Evolutionary conservation across 2,113 vertebrate genomes (phyloP).

Genomic region (Chamaetylas fuelleborni): DNA sequence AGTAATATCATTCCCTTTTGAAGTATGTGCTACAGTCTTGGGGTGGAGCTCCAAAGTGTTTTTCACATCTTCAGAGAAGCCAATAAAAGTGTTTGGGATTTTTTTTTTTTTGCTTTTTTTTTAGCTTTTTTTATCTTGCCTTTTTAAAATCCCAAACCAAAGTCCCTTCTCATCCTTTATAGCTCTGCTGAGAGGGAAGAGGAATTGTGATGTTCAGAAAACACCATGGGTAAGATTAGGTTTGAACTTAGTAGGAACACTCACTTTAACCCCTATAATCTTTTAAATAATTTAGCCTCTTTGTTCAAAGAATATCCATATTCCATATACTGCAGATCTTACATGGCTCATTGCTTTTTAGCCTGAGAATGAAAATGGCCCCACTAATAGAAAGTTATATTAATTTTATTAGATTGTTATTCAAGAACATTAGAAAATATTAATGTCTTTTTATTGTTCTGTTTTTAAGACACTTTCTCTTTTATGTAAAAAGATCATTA

Average conservation of each 20-base stretch:
- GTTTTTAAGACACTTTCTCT: not conserved
- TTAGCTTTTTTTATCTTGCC: not conserved
- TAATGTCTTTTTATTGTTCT: not conserved
- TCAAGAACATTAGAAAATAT: conserved; percentile 19
- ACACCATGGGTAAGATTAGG: not conserved
- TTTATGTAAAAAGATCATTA: conserved; percentile 34
- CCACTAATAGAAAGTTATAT: not conserved
- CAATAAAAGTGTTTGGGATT: not conserved
- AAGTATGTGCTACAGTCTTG: not conserved
- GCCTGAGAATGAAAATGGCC: not conserved
- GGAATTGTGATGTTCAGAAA: not conserved
- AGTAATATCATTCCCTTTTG: not conserved
- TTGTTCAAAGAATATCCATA: not conserved
- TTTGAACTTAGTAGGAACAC: not conserved
- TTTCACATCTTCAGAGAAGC: not conserved
- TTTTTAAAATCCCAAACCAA: not conserved
- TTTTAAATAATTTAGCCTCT: not conserved
- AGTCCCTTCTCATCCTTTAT: not conserved
- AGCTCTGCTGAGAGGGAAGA: not conserved
- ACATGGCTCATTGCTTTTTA: conserved; percentile 8
- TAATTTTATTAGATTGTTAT: conserved; percentile 35
- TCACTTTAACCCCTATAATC: not conserved
- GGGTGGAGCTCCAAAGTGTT: not conserved
- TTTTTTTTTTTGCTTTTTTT: not conserved
- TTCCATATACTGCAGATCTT: not conserved